A percentile compares a stretch with the other conserved stretches of the same genome.
Conservation (phyloP, 2,113 vertebrate species). For the Actenoides hombroni region DNA sequence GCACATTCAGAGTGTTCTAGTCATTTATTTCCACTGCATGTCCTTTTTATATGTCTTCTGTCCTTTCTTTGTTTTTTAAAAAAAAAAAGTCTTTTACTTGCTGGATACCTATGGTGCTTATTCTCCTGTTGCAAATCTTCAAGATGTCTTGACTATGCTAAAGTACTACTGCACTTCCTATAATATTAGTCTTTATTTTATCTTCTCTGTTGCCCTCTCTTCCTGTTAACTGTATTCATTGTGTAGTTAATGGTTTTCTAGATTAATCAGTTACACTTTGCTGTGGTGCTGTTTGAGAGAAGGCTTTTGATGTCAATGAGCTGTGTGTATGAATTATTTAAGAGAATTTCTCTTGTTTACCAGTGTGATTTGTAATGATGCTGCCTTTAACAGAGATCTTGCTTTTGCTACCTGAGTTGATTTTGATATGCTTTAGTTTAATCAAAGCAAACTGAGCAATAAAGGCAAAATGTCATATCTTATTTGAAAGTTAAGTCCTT, state of each 20-base stretch:
- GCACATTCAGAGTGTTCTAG: background rate
- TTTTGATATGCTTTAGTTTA: background rate
- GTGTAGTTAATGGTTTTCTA: background rate
- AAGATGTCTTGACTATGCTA: background rate
- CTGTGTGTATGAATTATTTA: conserved; percentile 50
- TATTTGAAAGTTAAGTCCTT: background rate
- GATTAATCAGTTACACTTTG: background rate
- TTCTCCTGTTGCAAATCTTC: background rate
- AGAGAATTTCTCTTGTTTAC: conserved; percentile 11
- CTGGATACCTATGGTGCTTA: background rate
- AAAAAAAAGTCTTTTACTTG: background rate
- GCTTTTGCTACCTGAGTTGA: background rate
- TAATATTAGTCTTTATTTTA: background rate
- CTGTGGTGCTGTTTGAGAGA: background rate
- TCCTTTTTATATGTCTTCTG: background rate
- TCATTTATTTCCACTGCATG: background rate
- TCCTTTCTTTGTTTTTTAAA: background rate
- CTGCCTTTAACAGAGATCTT: background rate
- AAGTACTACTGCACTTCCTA: background rate
- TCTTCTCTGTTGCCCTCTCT: background rate
- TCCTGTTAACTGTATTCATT: background rate
- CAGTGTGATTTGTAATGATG: conserved; percentile 3
- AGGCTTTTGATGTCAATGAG: conserved; percentile 21
- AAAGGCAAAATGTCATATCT: background rate
- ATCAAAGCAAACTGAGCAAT: conserved; percentile 19